Conservation (phyloP, 2,888 invertebrate species). For the Nemoura dubitans region DNA sequence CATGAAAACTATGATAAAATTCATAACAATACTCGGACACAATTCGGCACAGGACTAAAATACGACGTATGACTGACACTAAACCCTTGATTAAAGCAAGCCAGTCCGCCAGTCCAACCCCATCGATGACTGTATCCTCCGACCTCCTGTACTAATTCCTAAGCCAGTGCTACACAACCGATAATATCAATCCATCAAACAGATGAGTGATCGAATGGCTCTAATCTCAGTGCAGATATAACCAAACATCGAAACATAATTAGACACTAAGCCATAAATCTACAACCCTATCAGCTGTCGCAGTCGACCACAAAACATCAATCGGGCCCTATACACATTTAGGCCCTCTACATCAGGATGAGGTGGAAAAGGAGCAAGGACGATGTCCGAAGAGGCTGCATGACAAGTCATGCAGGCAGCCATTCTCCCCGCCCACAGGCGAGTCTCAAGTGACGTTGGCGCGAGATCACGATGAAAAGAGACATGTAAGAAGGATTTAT, state of each 20-base stretch:
- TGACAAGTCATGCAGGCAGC: neutral
- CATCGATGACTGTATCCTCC: neutral
- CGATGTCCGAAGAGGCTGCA: neutral
- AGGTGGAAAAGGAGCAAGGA: neutral
- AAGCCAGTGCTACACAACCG: neutral
- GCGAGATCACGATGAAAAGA: neutral
- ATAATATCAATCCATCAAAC: conserved; percentile 7
- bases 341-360: neutral
- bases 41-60: neutral
- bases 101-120: neutral
- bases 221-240: conserved; percentile 3
- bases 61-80: neutral
- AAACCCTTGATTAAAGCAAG: neutral
- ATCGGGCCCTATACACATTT: neutral
- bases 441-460: neutral
- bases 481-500: neutral
- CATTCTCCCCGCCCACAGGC: neutral
- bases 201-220: neutral
- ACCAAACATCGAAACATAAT: conserved; percentile 12
- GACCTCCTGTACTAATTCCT: neutral
- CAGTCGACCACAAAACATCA: neutral
- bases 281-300: conserved; percentile 12
- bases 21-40: no score
- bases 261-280: conserved; percentile 7
- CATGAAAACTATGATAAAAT: no score